A percentile compares a stretch with the other conserved stretches of the same genome.
phyloP scores from a whole-genome alignment of 2,797 vertebrate genomes.

The Melanotaenia parkinsoni region DNA sequence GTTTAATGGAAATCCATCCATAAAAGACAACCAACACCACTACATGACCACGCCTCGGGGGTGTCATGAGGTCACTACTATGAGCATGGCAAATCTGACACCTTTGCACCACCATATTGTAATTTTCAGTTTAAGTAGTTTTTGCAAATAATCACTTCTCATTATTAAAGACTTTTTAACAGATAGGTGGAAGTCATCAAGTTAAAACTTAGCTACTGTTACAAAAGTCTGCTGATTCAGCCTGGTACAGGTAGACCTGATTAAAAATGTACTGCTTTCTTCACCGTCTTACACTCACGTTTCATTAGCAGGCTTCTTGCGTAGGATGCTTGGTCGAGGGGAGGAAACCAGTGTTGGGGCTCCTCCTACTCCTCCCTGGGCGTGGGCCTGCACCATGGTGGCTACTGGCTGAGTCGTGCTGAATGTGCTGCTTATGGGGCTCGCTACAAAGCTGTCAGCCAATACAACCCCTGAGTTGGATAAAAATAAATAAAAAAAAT shows the following conservation, averaged over 20 bases:
- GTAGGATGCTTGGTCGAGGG: constrained; percentile 95
- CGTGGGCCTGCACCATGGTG: constrained; percentile 93
- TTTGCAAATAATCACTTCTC: background rate
- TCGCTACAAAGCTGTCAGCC: constrained; percentile 93
- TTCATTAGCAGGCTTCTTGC: constrained; percentile 94
- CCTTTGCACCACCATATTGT: no score
- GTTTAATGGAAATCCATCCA: no score
- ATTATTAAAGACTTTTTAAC: background rate
- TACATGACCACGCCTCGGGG: no score
- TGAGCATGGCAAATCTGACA: no score
- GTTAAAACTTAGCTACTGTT: background rate
- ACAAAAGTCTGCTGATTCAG: background rate
- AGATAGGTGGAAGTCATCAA: background rate
- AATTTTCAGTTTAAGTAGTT: no score
- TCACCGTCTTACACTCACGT: constrained; percentile 79
- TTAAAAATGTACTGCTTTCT: background rate
- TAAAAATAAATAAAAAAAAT: background rate
- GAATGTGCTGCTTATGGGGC: constrained; percentile 93
- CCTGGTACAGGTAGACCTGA: background rate
- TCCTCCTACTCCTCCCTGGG: constrained; percentile 88
- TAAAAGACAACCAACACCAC: no score
- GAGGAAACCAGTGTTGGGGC: constrained; percentile 92
- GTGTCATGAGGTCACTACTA: no score
- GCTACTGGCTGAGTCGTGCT: constrained; percentile 88
- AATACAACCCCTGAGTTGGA: constrained; percentile 87